Percentiles rank a stretch among this genome's conserved stretches.
Evolutionary conservation across 2,797 vertebrate species (phyloP).

Genomic region (Threskiornis aethiopicus): DNA sequence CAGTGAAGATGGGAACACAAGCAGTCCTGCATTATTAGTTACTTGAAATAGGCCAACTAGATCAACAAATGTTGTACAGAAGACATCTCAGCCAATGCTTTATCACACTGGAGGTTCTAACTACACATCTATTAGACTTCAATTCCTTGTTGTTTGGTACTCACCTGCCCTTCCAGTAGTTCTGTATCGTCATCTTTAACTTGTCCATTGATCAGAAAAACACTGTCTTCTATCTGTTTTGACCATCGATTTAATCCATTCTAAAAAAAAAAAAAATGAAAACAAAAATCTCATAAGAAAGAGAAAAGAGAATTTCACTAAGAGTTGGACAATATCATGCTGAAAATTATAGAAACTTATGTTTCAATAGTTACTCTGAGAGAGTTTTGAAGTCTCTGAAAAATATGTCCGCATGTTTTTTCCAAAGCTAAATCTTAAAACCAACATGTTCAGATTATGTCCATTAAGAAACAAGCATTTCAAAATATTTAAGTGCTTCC

Average conservation of each 20-base stretch:
- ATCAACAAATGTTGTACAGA: neutral
- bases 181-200: conserved; percentile 82
- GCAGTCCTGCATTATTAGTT: neutral
- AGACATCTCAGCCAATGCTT: neutral
- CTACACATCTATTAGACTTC: neutral
- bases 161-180: conserved; percentile 80
- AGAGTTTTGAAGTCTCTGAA: neutral
- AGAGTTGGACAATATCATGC: neutral
- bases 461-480: neutral
- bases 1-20: neutral
- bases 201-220: conserved; percentile 88
- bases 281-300: neutral
- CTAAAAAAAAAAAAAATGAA: conserved; percentile 74
- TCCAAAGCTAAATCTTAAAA: neutral
- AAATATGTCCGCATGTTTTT: neutral
- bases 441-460: neutral
- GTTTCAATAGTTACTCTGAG: neutral
- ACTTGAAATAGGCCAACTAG: neutral
- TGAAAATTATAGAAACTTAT: neutral
- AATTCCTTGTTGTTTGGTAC: neutral
- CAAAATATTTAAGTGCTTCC: neutral
- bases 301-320: neutral
- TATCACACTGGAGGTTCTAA: neutral
- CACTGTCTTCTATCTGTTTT: conserved; percentile 82
- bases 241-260: conserved; percentile 87